Evolutionary conservation across 1,140 invertebrate genomes (phyloP).

Genomic region (Harlomillsia oculata): DNA sequence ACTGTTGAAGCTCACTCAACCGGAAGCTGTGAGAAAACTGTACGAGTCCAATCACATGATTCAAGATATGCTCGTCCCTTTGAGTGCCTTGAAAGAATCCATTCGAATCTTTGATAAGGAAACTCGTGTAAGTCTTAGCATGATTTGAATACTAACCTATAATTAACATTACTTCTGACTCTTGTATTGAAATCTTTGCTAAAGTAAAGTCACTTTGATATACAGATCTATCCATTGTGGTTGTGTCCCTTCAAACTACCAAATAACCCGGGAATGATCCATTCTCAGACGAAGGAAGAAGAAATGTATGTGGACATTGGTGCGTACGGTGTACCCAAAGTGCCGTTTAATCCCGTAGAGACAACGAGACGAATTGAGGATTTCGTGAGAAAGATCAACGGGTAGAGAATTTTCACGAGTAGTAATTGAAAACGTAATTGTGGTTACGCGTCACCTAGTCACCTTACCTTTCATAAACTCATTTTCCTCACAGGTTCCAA

Average conservation of each 20-base stretch:
- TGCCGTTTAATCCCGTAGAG: conserved; percentile 52
- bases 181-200: too few species aligned
- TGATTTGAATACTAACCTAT: too few species aligned
- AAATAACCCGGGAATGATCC: conserved; percentile 59
- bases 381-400: conserved; percentile 56
- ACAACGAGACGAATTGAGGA: conserved; percentile 61
- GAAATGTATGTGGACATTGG: conserved; percentile 69
- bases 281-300: conserved; percentile 42
- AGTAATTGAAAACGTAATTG: too few species aligned
- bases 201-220: too few species aligned
- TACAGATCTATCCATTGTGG: conserved; percentile 76
- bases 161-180: too few species aligned
- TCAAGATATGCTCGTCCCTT: conserved; percentile 73
- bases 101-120: conserved; percentile 57
- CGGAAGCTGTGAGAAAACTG: conserved; percentile 57
- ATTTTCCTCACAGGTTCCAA: conserved; percentile 60
- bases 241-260: conserved; percentile 67
- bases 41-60: conserved; percentile 72
- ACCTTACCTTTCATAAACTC: too few species aligned
- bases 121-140: conserved; percentile 58
- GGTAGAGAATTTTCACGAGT: too few species aligned
- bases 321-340: conserved; percentile 65
- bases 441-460: too few species aligned
- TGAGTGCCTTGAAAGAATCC: conserved; percentile 51
- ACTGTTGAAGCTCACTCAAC: conserved; percentile 70